Evolutionary conservation across 2,113 vertebrate species (phyloP), one percentile per base, ranked within the genome.

Genomic region (Psephotus haematonotus): DNA sequence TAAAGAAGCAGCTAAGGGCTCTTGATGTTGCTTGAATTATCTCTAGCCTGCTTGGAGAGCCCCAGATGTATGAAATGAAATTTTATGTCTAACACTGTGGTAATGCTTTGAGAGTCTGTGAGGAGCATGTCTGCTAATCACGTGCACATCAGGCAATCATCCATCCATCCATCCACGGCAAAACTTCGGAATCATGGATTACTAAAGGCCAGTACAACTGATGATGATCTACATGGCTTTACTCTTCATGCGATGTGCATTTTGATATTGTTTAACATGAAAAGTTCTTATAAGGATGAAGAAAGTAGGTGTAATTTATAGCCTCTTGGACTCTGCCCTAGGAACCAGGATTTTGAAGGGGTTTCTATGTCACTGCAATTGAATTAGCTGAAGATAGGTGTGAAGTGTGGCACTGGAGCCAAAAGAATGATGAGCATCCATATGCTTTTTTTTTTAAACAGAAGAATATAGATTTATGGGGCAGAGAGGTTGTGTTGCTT

Each of bases 61-160:
- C 39, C 46, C 46, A 22, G 53, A 49, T 16, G 6, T 29, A 13
- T 10, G 24, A 39, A 44, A 25, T 62, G 46, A 44, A 49, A 80
- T 33, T 53, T 53, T 47, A 31, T 43, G 13, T 33, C 44, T 19
- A 17, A 52, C n/a, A 9, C 22, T 7, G 7, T 6, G 37, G 35
- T 16, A 27, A 4, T 7, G 43, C 14, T 31, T 52, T 35, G 71
- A 23, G 44, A 46, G 20, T 5, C 8, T 17, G 28, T 0, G 2
- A 43, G 59, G 25, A 60, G 29, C 28, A 52, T 1, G 28, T 29
- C 70, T 57, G 47, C 19, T 20, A 17, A n/a, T 6, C 29, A 39
- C 0, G 2, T 13, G 69, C 25, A 10, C 3, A 3, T 23, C 41
- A 16, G 17, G 25, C 35, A 35, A 2, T 10, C 57, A 43, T 3